Evolutionary conservation across 2,113 vertebrate genomes (phyloP).

Genomic region (Labeo catla): DNA sequence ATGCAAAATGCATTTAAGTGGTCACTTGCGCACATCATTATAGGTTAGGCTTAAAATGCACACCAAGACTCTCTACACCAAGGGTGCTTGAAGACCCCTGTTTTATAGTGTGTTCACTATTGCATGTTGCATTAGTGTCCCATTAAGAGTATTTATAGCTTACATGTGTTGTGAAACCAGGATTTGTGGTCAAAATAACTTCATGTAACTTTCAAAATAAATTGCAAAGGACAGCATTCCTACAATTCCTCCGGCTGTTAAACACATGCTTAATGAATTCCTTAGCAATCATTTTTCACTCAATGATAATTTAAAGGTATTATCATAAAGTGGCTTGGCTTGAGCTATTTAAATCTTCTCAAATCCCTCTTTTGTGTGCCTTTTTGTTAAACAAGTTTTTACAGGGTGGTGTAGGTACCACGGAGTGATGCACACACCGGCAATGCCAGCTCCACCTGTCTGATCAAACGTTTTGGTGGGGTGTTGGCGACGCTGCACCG

Average conservation of each 20-base stretch:
- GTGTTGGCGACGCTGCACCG: neutral
- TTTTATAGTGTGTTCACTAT: neutral
- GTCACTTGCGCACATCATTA: neutral
- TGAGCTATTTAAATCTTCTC: neutral
- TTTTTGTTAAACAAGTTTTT: constrained; percentile 25
- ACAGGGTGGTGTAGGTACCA: constrained; percentile 31
- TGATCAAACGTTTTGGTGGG: constrained; percentile 12
- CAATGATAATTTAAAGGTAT: neutral
- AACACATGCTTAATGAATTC: neutral
- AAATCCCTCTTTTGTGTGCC: constrained; percentile 18
- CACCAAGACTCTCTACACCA: neutral
- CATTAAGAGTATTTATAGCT: constrained; percentile 18
- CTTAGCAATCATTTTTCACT: neutral
- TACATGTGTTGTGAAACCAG: neutral
- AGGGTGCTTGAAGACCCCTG: neutral
- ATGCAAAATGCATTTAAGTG: neutral
- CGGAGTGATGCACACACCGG: constrained; percentile 14
- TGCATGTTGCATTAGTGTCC: constrained; percentile 12
- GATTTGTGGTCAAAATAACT: constrained; percentile 14
- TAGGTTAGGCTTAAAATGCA: neutral
- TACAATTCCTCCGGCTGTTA: neutral
- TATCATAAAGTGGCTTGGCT: constrained; percentile 31
- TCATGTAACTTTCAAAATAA: neutral
- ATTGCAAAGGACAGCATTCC: constrained; percentile 24
- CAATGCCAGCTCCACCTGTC: constrained; percentile 40